Evolutionary conservation across 2,888 invertebrate genomes (phyloP).

Genomic region (Chymomyza amoena): DNA sequence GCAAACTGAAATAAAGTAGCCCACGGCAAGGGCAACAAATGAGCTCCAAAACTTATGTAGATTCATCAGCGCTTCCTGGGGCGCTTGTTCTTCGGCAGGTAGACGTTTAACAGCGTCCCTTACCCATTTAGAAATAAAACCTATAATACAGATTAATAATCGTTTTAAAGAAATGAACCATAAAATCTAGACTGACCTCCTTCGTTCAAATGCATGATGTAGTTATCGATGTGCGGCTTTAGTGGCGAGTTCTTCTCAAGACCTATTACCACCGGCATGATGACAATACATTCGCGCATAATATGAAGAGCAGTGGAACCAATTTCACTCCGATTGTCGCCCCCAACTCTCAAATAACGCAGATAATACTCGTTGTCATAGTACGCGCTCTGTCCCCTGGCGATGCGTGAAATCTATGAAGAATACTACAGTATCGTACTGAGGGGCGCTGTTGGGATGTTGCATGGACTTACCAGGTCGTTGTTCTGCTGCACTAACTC

Average conservation of each 20-base stretch:
- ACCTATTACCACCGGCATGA: constrained; percentile 89
- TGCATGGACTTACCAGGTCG: constrained; percentile 80
- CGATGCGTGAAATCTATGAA: constrained; percentile 80
- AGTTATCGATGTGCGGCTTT: constrained; percentile 84
- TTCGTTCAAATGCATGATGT: constrained; percentile 85
- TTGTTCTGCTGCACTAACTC: constrained; percentile 81
- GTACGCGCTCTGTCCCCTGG: constrained; percentile 86
- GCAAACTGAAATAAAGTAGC: constrained; percentile 82
- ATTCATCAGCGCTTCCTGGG: constrained; percentile 88
- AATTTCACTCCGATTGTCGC: constrained; percentile 58
- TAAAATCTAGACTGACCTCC: constrained; percentile 80
- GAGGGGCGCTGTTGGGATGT: constrained; percentile 13
- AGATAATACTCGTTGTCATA: constrained; percentile 88
- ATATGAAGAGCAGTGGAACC: constrained; percentile 82
- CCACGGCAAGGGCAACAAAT: constrained; percentile 85
- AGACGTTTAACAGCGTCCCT: constrained; percentile 84
- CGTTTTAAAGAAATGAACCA: not conserved
- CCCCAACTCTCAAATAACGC: constrained; percentile 82
- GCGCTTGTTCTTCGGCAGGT: constrained; percentile 81
- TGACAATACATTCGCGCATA: constrained; percentile 89
- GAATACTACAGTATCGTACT: constrained; percentile 9
- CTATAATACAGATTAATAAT: constrained; percentile 77
- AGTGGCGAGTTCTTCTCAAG: constrained; percentile 90
- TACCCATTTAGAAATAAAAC: constrained; percentile 88
- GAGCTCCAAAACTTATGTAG: constrained; percentile 88